Evolutionary conservation across 2,113 vertebrate species (phyloP).

Genomic region (Elephantulus edwardii): DNA sequence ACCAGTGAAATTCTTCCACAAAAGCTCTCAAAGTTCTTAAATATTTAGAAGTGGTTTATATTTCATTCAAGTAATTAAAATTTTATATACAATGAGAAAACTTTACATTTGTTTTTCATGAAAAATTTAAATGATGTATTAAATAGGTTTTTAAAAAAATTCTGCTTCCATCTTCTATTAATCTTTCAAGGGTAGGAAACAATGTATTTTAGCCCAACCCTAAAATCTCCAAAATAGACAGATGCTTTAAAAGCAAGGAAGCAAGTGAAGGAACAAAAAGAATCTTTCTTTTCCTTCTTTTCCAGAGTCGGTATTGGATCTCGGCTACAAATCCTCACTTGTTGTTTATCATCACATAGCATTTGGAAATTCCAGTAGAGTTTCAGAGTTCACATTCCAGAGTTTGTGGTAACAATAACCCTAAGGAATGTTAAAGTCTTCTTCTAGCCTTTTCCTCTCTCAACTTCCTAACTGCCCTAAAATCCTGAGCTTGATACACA

Average conservation of each 20-base stretch:
- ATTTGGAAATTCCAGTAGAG: background rate
- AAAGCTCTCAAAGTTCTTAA: too few species aligned
- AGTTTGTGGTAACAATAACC: background rate
- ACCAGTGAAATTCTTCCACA: too few species aligned
- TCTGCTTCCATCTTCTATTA: background rate
- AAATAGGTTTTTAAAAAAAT: background rate
- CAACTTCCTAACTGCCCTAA: background rate
- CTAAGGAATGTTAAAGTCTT: background rate
- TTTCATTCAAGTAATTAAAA: too few species aligned
- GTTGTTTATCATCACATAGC: background rate
- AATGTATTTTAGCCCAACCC: too few species aligned
- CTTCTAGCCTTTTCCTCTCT: background rate
- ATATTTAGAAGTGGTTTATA: too few species aligned
- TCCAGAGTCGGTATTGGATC: background rate
- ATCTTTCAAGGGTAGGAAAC: background rate
- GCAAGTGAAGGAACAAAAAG: background rate
- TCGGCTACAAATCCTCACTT: background rate
- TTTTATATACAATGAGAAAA: too few species aligned
- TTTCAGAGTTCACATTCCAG: background rate
- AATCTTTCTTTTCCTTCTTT: background rate
- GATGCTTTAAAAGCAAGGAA: background rate
- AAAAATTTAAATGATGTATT: background rate
- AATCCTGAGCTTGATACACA: background rate
- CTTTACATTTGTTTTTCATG: too few species aligned
- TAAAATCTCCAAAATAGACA: background rate